phyloP scores from a whole-genome alignment of 1,140 invertebrate species.

The Oryctes rhinoceros region DNA sequence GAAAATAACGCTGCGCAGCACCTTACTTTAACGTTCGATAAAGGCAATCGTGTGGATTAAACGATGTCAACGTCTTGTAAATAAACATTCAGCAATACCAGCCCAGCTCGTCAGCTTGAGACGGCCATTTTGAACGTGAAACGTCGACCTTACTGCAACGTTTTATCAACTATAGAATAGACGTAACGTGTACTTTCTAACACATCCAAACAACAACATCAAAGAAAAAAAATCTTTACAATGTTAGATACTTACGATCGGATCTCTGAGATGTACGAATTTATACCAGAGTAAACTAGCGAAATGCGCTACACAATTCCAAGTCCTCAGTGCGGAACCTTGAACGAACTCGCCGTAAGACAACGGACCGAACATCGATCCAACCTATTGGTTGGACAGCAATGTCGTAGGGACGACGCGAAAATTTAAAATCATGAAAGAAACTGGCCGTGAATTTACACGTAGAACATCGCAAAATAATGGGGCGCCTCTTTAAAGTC shows the following conservation, averaged over 20 bases:
- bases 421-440: constrained; percentile 16
- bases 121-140: constrained; percentile 42
- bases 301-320: constrained; percentile 66
- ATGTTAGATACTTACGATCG: background rate
- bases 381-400: constrained; percentile 60
- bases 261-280: background rate
- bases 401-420: constrained; percentile 44
- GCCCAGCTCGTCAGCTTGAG: background rate
- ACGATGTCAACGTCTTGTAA: background rate
- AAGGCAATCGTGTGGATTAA: background rate
- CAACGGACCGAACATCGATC: constrained; percentile 71
- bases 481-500: no score
- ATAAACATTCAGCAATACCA: background rate
- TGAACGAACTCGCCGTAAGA: constrained; percentile 66
- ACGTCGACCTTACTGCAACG: background rate
- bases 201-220: background rate
- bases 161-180: no score
- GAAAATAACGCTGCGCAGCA: background rate
- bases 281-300: constrained; percentile 8
- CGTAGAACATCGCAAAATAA: background rate
- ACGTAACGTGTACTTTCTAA: constrained; percentile 10
- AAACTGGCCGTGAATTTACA: background rate
- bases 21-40: background rate
- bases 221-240: constrained; percentile 54
- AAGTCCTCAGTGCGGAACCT: constrained; percentile 69